Evolutionary conservation across 2,888 invertebrate species (phyloP), one percentile per base, ranked within the genome.

Genomic region (Drosophila rubida): DNA sequence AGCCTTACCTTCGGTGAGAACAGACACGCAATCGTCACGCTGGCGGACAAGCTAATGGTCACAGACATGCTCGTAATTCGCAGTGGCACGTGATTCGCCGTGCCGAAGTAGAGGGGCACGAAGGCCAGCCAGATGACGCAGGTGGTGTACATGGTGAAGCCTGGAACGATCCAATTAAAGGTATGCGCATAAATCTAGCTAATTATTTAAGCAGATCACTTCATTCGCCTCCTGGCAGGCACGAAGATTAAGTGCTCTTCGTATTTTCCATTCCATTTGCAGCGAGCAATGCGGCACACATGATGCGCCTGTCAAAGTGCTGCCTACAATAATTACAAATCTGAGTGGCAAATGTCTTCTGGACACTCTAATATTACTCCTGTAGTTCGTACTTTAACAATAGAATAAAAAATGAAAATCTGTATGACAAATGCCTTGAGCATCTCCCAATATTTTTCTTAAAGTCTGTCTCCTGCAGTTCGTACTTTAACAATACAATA

Each of bases 131-230:
- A 99, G 90, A 99, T 98, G 73, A 98, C 97, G 92, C 98, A 98
- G 25, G 98, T 99, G 42, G 98, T 98, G 93, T 98, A 99, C 99
- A 99, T 99, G 22, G 99, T 98, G 93, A 99, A 99, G 62, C 97
- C 96, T 96, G 92, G 1, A 73, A 68, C 13, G 22, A 60, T 7
- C n/a, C 22, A 50, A 46, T 44, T 23, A 45, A 57, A 27, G 14
- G 11, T 9, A 0, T 4, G 7, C 13, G 16, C 27, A 65, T 55
- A 59, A 58, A 50, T 39, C 13, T n/a, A 8, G 8, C 9, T 16
- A 54, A 44, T 30, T 42, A 54, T 44, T 27, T n/a, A 27, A 0
- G 44, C 30, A 44, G 22, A 11, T 4, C 11, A n/a, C 9, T 13
- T 16, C 2, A n/a, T 11, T 23, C 5, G 1, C 6, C 25, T 25